Base-by-base conservation (phyloP, 2,113 vertebrate genomes). In the Nannobrachium achirus region DNA sequence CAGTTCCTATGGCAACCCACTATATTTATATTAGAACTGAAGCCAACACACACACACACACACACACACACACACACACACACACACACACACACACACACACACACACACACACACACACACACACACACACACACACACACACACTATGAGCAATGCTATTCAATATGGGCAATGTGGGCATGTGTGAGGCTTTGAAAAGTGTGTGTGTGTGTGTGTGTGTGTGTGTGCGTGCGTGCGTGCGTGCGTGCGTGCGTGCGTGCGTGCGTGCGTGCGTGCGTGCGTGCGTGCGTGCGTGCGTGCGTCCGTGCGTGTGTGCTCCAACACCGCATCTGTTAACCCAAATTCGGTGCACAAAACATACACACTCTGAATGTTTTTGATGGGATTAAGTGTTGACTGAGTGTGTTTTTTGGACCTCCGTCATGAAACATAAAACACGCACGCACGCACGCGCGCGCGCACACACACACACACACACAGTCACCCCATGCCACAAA, bases 201-300 rank as follows among this genome's bases (percentile, higher is more conserved):
- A 18, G 13, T 19, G 16, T 59, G 16, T 10, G 3, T 10, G 14
- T 13, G 0, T 20, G 2, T 8, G 19, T 9, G 0, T 48, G 1
- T 59, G 39, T 13, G 13, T 55, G 9, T 50, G 20, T 5, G n/a
- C 10, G 1, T 4, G 20, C 20, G 20, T n/a, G n/a, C n/a, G n/a
- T n/a, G n/a, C 19, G 15, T 14, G 68, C 40, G 46, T 52, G 40
- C 51, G 44, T 51, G 39, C n/a, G 46, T 78, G 51, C 19, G 42
- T 25, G 50, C 38, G 57, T 72, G 50, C 49, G 41, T 41, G 49
- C 52, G 49, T 39, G 51, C n/a, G 39, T 25, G 6, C 33, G 16
- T 50, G 25, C n/a, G 50, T 16, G 13, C 13, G 6, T 45, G 44
- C 3, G 10, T 45, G 10, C 10, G 44, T 45, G 3, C 13, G 44